Base-by-base conservation (phyloP, 2,888 invertebrate genomes). In the Actias luna region DNA sequence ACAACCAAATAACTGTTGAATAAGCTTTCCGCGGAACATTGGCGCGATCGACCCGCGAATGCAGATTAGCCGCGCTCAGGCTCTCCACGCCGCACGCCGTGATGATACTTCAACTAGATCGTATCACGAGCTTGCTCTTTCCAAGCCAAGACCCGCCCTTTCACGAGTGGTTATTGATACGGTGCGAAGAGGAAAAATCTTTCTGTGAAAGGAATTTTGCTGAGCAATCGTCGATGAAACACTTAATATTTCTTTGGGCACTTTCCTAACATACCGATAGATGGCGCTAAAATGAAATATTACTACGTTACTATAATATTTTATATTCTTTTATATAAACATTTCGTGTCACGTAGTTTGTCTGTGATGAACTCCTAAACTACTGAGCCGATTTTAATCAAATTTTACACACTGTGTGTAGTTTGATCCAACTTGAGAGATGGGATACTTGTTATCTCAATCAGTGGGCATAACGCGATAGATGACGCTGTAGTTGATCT, bases 31-130 rank as follows among this genome's bases (percentile, higher is more conserved):
- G 50, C 58, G 58, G 31, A 35, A 58, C 52, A 62, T 59, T 62
- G 59, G 66, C 76, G 89, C 76, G 89, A 89, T 89, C 84, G 83
- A 66, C 68, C 69, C 71, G 75, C 71, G 74, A 78, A 89, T 74
- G 74, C 82, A 88, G 90, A 89, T 89, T 89, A 84, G 77, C 84
- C 89, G 88, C 89, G 89, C 85, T 73, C 83, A 67, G 67, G 64
- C 83, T 59, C 86, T 86, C 75, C 61, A 72, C 63, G 67, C 61
- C 67, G 62, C 64, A 50, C 65, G 68, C 61, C 68, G 65, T 70
- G 80, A 83, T 80, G 83, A 66, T 75, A 65, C 85, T 86, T 69
- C 67, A 67, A 14, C 31, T 62, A 59, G 89, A 88, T 88, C 65
- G 65, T 85, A 89, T 88, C 87, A 65, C 60, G n/a, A 72, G 82